Base-by-base conservation (phyloP, 2,888 invertebrate species). In the Blomia tropicalis region DNA sequence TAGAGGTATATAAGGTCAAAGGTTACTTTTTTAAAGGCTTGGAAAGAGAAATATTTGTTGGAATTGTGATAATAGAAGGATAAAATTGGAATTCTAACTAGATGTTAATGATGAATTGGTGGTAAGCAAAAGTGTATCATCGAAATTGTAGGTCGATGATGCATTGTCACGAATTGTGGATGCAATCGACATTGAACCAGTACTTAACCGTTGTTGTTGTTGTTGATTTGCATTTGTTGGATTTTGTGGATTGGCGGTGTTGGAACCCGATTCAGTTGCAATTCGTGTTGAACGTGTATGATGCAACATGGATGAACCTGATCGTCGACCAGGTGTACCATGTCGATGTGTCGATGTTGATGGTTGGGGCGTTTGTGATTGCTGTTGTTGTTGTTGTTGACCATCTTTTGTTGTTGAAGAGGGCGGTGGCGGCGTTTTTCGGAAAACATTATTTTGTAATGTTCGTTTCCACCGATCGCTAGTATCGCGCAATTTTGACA, bases 391-490 rank as follows among this genome's bases (percentile, higher is more conserved):
- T 7, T 59, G 4, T 4, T 17, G n/a, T 7, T 56, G 56, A 36
- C 30, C 56, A 54, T 32, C 25, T 4, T 7, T 43, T 4, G 7
- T 4, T 2, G 17, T 25, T 14, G 22, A 14, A 4, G 47, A 47
- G 11, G 25, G 31, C 29, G 17, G 43, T 23, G 53, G 22, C 47
- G 61, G 61, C 43, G 66, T 66, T 43, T 65, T 67, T 29, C 68
- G 63, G 68, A 74, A 74, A 53, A 74, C 72, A 67, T 74, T 73
- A 31, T 23, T 56, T 66, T 75, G 74, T 30, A 75, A 68, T 2
- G 75, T 75, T 56, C 74, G 69, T 64, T 76, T 76, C 74, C 76
- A 78, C 61, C 74, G 74, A 65, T 77, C 77, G 68, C 77, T 77
- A 2, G 77, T 77, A 56, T 77, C 75, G 44, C 74, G 71, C 61